Evolutionary conservation across 2,888 invertebrate genomes (phyloP).

Genomic region (Iselma pallidipennis): DNA sequence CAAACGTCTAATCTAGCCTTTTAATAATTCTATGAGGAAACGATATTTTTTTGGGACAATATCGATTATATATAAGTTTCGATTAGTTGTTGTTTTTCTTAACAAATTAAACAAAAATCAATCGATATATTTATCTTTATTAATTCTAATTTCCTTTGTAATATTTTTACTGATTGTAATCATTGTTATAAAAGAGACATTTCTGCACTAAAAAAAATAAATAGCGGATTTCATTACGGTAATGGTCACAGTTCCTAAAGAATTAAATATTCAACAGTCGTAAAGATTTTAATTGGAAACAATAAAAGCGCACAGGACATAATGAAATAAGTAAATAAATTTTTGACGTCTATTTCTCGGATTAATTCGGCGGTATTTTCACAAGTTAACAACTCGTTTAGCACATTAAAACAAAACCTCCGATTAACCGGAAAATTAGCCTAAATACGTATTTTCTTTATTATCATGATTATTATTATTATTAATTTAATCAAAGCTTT

Average conservation of each 20-base stretch:
- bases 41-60: neutral
- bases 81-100: neutral
- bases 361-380: neutral
- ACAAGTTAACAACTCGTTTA: neutral
- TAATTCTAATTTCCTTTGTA: too few relatives aligned
- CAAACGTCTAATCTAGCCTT: neutral
- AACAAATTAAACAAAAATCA: neutral
- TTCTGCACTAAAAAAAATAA: too few relatives aligned
- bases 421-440: neutral
- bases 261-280: neutral
- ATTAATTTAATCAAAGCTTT: too few relatives aligned
- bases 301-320: neutral
- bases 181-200: too few relatives aligned
- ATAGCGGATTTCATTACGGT: too few relatives aligned
- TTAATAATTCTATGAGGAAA: constrained; percentile 9
- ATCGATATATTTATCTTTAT: neutral
- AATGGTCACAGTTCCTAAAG: neutral
- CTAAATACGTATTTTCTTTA: too few relatives aligned
- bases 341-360: neutral
- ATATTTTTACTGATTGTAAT: too few relatives aligned
- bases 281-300: neutral
- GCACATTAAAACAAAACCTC: neutral
- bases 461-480: too few relatives aligned
- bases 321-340: neutral
- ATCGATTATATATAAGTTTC: neutral